A percentile compares a stretch with the other conserved stretches of the same genome.
These are phyloP conservation scores for Argynnis bischoffii DNA, from an alignment of 2,888 invertebrate genomes.

Conservation along the genomic window DNA sequence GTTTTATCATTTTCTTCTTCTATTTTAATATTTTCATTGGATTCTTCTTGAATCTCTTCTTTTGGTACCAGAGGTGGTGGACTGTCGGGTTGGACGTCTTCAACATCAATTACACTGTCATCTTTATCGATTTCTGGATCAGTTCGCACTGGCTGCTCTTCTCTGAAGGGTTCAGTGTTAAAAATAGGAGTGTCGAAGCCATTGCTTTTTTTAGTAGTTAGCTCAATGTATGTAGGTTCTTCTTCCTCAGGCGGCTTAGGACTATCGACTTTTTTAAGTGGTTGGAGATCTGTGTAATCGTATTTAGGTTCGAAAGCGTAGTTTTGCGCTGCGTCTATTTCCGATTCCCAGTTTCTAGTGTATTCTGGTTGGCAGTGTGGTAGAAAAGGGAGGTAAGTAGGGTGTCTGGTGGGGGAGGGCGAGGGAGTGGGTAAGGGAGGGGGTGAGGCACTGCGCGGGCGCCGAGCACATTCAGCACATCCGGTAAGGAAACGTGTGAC, in stretches of 20 bases:
- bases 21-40: slow-evolving; percentile 37
- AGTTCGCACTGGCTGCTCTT: slow-evolving; percentile 71
- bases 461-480: slow-evolving; percentile 95
- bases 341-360: slow-evolving; percentile 78
- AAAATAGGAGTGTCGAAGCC: slow-evolving; percentile 58
- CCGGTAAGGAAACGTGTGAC: slow-evolving; percentile 97
- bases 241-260: slow-evolving; percentile 66
- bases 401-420: slow-evolving; percentile 74
- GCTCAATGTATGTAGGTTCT: slow-evolving; percentile 75
- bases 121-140: slow-evolving; percentile 78
- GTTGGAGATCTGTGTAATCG: slow-evolving; percentile 71
- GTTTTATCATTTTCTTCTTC: slow-evolving; percentile 61
- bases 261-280: slow-evolving; percentile 71
- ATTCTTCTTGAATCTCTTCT: slow-evolving; percentile 51
- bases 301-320: slow-evolving; percentile 70
- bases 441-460: slow-evolving; percentile 86
- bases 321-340: slow-evolving; percentile 77
- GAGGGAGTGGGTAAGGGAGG: slow-evolving; percentile 79
- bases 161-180: slow-evolving; percentile 65
- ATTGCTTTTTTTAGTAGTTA: slow-evolving; percentile 68
- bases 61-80: slow-evolving; percentile 50
- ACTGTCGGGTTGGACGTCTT: slow-evolving; percentile 70
- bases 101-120: slow-evolving; percentile 77
- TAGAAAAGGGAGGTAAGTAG: slow-evolving; percentile 69
- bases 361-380: slow-evolving; percentile 74